These are phyloP conservation scores for Cephalophus harveyi DNA, from an alignment of 2,113 vertebrate species.

Conservation along the genomic window DNA sequence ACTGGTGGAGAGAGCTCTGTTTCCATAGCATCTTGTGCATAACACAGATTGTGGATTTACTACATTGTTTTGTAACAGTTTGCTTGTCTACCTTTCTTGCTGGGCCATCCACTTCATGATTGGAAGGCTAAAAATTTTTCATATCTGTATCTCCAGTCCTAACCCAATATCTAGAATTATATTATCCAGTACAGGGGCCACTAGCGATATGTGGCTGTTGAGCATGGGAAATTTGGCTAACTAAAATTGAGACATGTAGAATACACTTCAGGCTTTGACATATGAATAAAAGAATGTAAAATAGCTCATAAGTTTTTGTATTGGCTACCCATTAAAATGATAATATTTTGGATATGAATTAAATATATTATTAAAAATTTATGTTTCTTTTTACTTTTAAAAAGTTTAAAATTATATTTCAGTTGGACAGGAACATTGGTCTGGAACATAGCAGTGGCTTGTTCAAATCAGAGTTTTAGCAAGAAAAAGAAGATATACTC, in stretches of 20 bases:
- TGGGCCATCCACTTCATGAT: not conserved
- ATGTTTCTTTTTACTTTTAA: not conserved
- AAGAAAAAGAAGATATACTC: not conserved
- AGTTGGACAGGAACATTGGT: not conserved
- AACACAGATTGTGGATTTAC: not conserved
- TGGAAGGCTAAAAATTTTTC: not conserved
- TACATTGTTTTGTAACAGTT: not conserved
- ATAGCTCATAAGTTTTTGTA: not conserved
- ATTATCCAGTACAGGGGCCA: not conserved
- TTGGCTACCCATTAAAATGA: not conserved
- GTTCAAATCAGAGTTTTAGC: not conserved
- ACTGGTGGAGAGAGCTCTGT: not conserved
- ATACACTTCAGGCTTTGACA: not conserved
- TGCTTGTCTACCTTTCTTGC: not conserved
- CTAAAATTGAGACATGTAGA: not conserved
- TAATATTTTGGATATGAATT: not conserved
- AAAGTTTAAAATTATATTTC: slow-evolving; percentile 21
- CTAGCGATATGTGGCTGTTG: not conserved
- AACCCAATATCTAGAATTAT: not conserved
- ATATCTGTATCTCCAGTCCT: not conserved
- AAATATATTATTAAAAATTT: slow-evolving; percentile 2
- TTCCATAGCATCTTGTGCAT: not conserved
- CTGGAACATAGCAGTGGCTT: not conserved
- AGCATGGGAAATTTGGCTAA: not conserved
- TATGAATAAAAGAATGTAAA: not conserved